A percentile compares a stretch with the other conserved stretches of the same genome.
Conservation (phyloP, 2,113 vertebrate species). For the Camarhynchus parvulus region DNA sequence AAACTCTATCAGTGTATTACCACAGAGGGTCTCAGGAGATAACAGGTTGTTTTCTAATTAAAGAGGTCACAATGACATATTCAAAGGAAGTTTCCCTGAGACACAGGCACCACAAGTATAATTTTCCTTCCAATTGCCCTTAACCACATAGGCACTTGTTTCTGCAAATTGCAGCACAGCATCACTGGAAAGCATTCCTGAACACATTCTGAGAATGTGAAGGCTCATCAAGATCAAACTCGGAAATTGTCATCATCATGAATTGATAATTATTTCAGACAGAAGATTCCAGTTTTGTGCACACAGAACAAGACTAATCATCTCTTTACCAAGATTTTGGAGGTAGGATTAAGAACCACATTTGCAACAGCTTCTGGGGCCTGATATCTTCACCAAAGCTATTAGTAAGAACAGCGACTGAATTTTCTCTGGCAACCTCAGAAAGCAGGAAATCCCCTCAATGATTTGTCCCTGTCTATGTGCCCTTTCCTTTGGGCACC, state of each 20-base stretch:
- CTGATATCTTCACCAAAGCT: background rate
- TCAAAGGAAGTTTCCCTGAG: background rate
- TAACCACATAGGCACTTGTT: background rate
- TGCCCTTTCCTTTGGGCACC: constrained; percentile 63
- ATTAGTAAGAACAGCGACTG: background rate
- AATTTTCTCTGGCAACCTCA: background rate
- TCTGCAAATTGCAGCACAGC: background rate
- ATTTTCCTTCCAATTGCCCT: background rate
- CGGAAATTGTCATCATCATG: background rate
- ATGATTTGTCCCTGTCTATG: constrained; percentile 25
- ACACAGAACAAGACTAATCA: background rate
- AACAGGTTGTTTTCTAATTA: constrained; percentile 57
- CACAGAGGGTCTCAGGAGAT: constrained; percentile 29
- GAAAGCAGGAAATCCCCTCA: background rate
- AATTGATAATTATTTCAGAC: background rate
- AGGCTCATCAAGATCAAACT: background rate
- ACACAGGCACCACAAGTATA: background rate
- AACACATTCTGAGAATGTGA: background rate
- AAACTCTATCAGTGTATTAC: constrained; percentile 53
- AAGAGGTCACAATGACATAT: background rate
- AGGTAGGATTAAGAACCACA: background rate
- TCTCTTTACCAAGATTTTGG: background rate
- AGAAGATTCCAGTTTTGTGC: background rate
- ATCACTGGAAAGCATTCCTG: background rate
- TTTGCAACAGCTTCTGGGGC: background rate